Percentiles rank a stretch among this genome's conserved stretches.
These are phyloP conservation scores for Drosophila leontia DNA, from an alignment of 1,140 invertebrate species.

Conservation along the genomic window DNA sequence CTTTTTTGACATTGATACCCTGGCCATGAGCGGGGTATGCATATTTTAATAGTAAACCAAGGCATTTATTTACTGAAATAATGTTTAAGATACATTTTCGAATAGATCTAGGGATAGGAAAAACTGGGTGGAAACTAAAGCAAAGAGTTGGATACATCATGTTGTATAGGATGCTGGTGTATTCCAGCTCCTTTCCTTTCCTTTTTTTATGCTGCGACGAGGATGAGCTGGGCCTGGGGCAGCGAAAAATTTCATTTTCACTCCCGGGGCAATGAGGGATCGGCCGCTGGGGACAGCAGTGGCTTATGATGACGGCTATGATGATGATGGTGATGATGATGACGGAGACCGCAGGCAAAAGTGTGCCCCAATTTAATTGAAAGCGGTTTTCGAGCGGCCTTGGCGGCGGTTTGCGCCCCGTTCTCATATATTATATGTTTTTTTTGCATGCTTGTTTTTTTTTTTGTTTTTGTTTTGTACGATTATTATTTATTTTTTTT, in stretches of 20 bases:
- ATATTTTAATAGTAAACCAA: neutral
- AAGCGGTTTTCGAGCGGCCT: slow-evolving; percentile 78
- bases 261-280: slow-evolving; percentile 57
- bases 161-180: neutral
- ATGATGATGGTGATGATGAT: slow-evolving; percentile 24
- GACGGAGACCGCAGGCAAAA: slow-evolving; percentile 74
- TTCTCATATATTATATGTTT: slow-evolving; percentile 17
- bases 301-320: slow-evolving; percentile 30
- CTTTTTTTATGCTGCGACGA: slow-evolving; percentile 9
- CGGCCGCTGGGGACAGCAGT: slow-evolving; percentile 55
- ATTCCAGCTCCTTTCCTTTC: neutral
- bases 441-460: neutral
- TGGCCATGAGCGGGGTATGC: neutral
- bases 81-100: neutral
- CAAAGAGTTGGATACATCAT: too few species aligned
- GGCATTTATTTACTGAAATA: neutral
- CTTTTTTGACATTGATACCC: slow-evolving; percentile 12
- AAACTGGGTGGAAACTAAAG: neutral
- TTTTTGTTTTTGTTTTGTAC: neutral
- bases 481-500: neutral
- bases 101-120: too few species aligned
- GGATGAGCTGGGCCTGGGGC: slow-evolving; percentile 60
- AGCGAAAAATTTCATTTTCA: slow-evolving; percentile 75
- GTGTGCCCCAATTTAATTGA: slow-evolving; percentile 83
- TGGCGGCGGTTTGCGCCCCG: slow-evolving; percentile 36